phyloP scores from a whole-genome alignment of 2,113 vertebrate genomes.

The Arvicanthis niloticus region DNA sequence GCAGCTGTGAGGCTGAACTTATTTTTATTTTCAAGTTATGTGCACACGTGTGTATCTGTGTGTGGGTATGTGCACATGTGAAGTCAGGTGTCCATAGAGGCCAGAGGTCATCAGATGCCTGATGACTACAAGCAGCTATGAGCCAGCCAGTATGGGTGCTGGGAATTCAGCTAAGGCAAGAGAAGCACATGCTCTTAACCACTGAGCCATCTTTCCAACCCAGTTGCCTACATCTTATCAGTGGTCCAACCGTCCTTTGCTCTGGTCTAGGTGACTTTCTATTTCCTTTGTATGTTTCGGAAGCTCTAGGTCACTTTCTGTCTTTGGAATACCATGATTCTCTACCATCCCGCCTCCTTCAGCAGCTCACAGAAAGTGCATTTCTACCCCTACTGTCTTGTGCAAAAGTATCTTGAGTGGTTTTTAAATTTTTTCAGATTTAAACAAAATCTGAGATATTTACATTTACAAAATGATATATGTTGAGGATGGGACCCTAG shows the following conservation, averaged over 20 bases:
- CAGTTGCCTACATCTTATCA: not conserved
- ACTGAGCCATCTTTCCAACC: not conserved
- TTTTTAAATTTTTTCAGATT: not conserved
- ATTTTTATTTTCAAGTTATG: not conserved
- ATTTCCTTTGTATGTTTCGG: not conserved
- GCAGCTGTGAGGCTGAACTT: not conserved
- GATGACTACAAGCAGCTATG: not conserved
- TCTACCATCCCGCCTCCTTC: too few relatives aligned
- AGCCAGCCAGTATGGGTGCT: not conserved
- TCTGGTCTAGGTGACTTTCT: not conserved
- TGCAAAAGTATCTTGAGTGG: not conserved
- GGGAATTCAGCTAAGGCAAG: not conserved
- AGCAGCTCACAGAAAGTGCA: not conserved
- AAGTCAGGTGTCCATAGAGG: not conserved
- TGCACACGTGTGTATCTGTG: not conserved
- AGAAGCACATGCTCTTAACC: not conserved
- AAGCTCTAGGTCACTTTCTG: not conserved
- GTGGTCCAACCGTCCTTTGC: not conserved
- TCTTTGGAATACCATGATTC: not conserved
- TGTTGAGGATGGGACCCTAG: not conserved
- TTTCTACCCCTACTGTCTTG: not conserved
- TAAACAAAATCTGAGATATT: not conserved
- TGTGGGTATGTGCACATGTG: not conserved
- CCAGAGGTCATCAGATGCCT: not conserved
- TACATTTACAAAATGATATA: not conserved